These are phyloP conservation scores for Ernsta delagoae DNA, from an alignment of 2,888 invertebrate genomes.

Conservation along the genomic window DNA sequence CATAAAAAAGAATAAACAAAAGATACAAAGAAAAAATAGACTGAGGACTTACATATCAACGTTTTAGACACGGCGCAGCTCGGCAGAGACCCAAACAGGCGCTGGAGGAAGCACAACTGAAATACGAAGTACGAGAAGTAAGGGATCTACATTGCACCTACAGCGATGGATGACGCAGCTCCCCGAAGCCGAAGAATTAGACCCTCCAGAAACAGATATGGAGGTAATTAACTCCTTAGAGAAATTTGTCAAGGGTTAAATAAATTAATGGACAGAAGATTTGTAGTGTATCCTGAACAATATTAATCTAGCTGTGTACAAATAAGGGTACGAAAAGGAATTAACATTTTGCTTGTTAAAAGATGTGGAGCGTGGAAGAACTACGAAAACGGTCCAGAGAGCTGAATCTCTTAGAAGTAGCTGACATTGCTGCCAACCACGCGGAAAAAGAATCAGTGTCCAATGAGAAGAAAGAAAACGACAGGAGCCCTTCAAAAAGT, in stretches of 20 bases:
- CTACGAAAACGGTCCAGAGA: slow-evolving; percentile 89
- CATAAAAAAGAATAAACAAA: neutral
- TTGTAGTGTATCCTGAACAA: too few relatives aligned
- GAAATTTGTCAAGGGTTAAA: too few relatives aligned
- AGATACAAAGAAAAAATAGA: too few relatives aligned
- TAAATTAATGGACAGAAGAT: too few relatives aligned
- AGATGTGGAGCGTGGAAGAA: slow-evolving; percentile 90
- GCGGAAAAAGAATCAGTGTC: slow-evolving; percentile 64
- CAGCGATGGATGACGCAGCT: slow-evolving; percentile 93
- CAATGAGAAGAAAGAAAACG: slow-evolving; percentile 82
- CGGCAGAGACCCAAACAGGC: slow-evolving; percentile 77
- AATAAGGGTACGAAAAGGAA: neutral
- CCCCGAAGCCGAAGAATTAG: slow-evolving; percentile 85
- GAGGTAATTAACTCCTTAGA: too few relatives aligned
- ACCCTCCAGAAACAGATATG: slow-evolving; percentile 82
- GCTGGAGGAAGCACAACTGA: slow-evolving; percentile 70
- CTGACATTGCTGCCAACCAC: slow-evolving; percentile 65
- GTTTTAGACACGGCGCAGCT: slow-evolving; percentile 75
- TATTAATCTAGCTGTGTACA: neutral
- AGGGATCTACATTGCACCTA: slow-evolving; percentile 89
- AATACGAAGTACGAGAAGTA: slow-evolving; percentile 82
- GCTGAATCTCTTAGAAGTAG: slow-evolving; percentile 85
- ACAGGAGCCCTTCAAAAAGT: slow-evolving; percentile 89
- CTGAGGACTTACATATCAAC: too few relatives aligned
- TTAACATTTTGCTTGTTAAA: slow-evolving; percentile 26